These are phyloP conservation scores for Cydia pomonella DNA, from an alignment of 1,140 invertebrate species.

Conservation along the genomic window DNA sequence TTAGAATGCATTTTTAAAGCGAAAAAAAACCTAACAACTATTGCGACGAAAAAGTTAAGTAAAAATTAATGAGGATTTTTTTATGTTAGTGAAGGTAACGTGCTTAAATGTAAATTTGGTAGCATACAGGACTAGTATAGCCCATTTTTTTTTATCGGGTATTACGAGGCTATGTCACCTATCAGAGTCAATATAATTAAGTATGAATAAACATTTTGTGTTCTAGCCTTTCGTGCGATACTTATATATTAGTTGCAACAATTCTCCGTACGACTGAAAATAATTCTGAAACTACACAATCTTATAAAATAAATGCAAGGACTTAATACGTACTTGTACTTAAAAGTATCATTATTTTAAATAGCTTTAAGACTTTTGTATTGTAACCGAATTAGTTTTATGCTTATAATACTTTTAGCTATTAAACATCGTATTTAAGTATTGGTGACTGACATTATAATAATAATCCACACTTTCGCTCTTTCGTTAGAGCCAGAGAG, in stretches of 20 bases:
- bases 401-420: slow-evolving; percentile 13
- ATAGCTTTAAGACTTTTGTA: not conserved
- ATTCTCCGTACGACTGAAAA: not conserved
- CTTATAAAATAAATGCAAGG: not conserved
- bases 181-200: too few species aligned
- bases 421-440: slow-evolving; percentile 14
- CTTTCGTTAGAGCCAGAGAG: not conserved
- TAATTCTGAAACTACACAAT: not conserved
- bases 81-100: too few species aligned
- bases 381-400: slow-evolving; percentile 1
- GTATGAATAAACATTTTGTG: not conserved
- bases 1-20: too few species aligned
- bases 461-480: not conserved
- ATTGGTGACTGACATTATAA: not conserved
- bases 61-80: too few species aligned
- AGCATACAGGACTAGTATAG: too few species aligned
- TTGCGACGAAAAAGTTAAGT: too few species aligned
- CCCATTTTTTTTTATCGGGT: too few species aligned
- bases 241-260: not conserved
- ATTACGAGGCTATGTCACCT: too few species aligned
- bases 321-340: not conserved
- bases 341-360: not conserved
- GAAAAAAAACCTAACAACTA: too few species aligned
- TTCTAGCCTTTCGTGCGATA: not conserved
- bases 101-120: too few species aligned